A percentile compares a stretch with the other conserved stretches of the same genome.
These are phyloP conservation scores for Campoplex nolae DNA, from an alignment of 2,888 invertebrate species.

Conservation along the genomic window DNA sequence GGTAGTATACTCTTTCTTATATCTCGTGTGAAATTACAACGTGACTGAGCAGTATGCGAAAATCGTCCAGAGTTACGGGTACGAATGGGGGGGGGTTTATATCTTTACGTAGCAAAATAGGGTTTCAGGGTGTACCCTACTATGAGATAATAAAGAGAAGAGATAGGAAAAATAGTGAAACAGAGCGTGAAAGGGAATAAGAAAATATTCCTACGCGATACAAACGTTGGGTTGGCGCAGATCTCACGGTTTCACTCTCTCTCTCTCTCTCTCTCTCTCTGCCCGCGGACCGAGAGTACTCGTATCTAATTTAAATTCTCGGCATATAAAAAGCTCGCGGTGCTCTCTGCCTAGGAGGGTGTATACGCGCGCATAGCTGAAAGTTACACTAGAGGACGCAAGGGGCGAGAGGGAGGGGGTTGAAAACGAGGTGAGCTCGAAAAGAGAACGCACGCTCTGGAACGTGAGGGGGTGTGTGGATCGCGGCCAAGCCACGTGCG, in stretches of 20 bases:
- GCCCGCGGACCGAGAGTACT: conserved; percentile 77
- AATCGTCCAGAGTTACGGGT: conserved; percentile 46
- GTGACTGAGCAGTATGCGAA: conserved; percentile 33
- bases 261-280: conserved; percentile 55
- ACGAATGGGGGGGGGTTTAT: conserved; percentile 3
- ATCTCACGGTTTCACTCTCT: conserved; percentile 64
- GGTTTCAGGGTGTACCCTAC: not conserved
- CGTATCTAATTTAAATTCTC: conserved; percentile 83
- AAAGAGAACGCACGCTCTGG: conserved; percentile 47
- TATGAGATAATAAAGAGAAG: conserved; percentile 32
- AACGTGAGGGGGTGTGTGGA: conserved; percentile 78
- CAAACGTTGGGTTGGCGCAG: conserved; percentile 66
- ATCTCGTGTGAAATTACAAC: conserved; percentile 52
- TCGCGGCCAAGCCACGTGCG: conserved; percentile 83
- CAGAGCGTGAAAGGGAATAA: conserved; percentile 34
- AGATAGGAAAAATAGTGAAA: not conserved
- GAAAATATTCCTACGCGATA: conserved; percentile 58
- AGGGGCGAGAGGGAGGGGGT: conserved; percentile 72
- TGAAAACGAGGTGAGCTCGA: conserved; percentile 63
- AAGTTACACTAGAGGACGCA: conserved; percentile 52
- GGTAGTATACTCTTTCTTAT: conserved; percentile 40
- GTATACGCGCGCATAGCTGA: conserved; percentile 43
- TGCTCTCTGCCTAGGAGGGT: conserved; percentile 46
- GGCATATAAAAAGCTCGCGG: conserved; percentile 80
- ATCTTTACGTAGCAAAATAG: conserved; percentile 43